A percentile compares a stretch with the other conserved stretches of the same genome.
Conservation (phyloP, 2,797 vertebrate genomes). For the Leptodactylus fallax region DNA sequence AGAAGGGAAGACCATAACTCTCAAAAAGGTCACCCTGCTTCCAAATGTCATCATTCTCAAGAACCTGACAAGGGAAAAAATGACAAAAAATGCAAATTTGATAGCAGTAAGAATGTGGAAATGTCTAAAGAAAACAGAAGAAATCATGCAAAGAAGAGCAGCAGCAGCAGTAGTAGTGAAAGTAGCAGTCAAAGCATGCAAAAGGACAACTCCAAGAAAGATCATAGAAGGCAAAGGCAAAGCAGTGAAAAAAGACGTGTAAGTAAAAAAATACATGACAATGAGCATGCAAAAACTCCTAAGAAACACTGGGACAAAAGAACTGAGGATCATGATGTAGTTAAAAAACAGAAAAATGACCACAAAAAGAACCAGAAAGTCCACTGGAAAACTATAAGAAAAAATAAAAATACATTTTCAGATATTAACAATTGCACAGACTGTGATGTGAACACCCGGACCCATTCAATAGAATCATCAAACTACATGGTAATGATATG, state of each 20-base stretch:
- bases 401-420: accelerated
- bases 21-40: background rate
- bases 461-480: background rate
- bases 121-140: background rate
- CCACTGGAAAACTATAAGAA: background rate
- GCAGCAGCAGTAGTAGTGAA: background rate
- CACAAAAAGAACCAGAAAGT: accelerated
- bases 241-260: no score
- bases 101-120: conserved; percentile 42
- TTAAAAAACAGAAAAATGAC: accelerated
- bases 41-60: background rate
- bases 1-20: background rate
- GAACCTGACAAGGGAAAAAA: background rate
- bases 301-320: accelerated
- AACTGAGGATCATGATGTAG: background rate
- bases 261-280: accelerated
- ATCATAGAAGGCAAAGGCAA: no score
- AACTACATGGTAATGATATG: conserved; percentile 23
- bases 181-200: background rate
- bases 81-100: conserved; percentile 32
- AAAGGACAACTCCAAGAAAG: no score
- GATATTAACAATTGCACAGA: background rate
- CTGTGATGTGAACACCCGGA: background rate
- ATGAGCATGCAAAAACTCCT: background rate
- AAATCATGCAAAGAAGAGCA: background rate